These are phyloP conservation scores for Steinernema khuongi DNA, from an alignment of 1,140 invertebrate genomes.

Conservation along the genomic window DNA sequence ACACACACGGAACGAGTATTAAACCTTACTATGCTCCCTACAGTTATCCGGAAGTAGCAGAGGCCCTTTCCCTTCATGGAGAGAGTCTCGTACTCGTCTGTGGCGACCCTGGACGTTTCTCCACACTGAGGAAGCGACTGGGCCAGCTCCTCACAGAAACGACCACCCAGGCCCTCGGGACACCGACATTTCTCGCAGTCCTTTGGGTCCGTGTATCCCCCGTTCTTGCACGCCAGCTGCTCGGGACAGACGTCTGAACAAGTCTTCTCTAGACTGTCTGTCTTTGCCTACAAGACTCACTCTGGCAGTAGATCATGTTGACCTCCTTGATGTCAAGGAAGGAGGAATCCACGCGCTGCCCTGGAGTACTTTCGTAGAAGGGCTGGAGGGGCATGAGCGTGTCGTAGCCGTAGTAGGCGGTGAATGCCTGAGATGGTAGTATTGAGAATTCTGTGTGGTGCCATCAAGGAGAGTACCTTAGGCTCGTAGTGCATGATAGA, in stretches of 20 bases:
- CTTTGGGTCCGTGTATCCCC: not conserved
- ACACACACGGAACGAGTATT: not conserved
- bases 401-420: not conserved
- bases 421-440: not conserved
- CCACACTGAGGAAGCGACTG: not conserved
- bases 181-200: not conserved
- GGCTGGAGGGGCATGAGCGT: not conserved
- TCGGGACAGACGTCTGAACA: not conserved
- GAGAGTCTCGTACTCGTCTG: not conserved
- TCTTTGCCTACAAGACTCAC: not conserved
- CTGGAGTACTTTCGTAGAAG: conserved; percentile 29
- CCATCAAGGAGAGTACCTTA: not conserved
- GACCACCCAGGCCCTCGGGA: not conserved
- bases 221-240: not conserved
- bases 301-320: conserved; percentile 56
- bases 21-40: not conserved
- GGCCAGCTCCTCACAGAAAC: not conserved
- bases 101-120: not conserved
- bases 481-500: not conserved
- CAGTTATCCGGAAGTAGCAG: not conserved
- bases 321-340: conserved; percentile 59
- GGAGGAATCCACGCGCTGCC: conserved; percentile 56
- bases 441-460: not conserved
- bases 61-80: not conserved
- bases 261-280: too few species aligned